Conservation (phyloP, 2,888 invertebrate species). For the Calameuta idolon region DNA sequence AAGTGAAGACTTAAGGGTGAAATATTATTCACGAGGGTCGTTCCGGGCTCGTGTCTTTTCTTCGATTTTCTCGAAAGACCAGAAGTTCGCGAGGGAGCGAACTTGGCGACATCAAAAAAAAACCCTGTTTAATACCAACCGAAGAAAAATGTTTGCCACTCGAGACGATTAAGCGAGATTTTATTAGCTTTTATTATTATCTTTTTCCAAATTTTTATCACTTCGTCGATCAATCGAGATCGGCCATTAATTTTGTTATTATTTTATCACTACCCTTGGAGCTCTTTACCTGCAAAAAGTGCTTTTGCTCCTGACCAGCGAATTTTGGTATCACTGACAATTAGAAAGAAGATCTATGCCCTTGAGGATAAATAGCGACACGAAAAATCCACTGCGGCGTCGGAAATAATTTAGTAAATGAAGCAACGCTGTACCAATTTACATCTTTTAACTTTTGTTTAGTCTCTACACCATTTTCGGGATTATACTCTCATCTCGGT, state of each 20-base stretch:
- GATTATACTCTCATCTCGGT: neutral
- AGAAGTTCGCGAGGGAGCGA: neutral
- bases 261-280: neutral
- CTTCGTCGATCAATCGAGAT: neutral
- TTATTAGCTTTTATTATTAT: neutral
- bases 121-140: neutral
- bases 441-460: slow-evolving; percentile 19
- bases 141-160: neutral
- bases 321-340: neutral
- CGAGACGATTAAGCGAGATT: no score
- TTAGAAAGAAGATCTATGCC: slow-evolving; percentile 7
- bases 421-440: slow-evolving; percentile 23
- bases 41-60: neutral
- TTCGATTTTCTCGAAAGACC: neutral
- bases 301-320: neutral
- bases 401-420: slow-evolving; percentile 21
- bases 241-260: no score
- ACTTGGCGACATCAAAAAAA: neutral
- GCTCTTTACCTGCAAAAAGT: neutral
- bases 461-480: slow-evolving; percentile 12
- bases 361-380: neutral
- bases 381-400: neutral
- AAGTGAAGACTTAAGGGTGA: neutral
- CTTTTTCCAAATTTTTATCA: neutral
- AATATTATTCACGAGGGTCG: neutral